These are phyloP conservation scores for Phrynocephalus guinanensis DNA, from an alignment of 2,797 vertebrate genomes.

Conservation along the genomic window DNA sequence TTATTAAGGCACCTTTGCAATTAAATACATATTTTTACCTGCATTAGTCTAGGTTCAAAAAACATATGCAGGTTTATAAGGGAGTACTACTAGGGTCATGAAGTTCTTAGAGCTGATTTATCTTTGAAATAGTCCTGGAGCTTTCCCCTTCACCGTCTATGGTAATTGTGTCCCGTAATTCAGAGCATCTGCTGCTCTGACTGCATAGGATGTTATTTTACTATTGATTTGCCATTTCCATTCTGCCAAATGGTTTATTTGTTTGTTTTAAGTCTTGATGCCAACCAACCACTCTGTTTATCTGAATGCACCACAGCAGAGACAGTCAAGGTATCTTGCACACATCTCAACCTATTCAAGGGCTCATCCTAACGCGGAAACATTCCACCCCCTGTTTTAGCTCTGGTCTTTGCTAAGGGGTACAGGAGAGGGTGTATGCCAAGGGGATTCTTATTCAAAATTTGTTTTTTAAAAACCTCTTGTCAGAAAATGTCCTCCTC, in stretches of 20 bases:
- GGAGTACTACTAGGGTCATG: conserved; percentile 54
- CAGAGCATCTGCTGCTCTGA: conserved; percentile 51
- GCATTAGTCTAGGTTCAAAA: conserved; percentile 52
- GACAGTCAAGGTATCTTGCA: conserved; percentile 42
- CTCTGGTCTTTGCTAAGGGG: no score
- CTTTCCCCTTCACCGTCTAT: conserved; percentile 31
- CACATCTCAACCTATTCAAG: conserved; percentile 27
- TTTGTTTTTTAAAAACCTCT: no score
- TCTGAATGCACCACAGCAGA: conserved; percentile 56
- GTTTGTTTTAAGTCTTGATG: conserved; percentile 32
- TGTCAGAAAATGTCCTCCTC: no score
- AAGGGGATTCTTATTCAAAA: no score
- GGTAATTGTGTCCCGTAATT: conserved; percentile 49
- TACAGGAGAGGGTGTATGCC: no score
- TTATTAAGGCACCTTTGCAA: conserved; percentile 59
- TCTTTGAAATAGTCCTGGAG: conserved; percentile 51
- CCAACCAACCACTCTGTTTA: conserved; percentile 51
- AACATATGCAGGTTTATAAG: conserved; percentile 53
- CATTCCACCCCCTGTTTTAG: no score
- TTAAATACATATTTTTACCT: conserved; percentile 41
- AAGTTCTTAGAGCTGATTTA: conserved; percentile 42
- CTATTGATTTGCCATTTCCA: conserved; percentile 59
- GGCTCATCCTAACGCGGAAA: no score
- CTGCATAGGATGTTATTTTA: conserved; percentile 55
- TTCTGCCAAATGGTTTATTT: conserved; percentile 34